phyloP scores from a whole-genome alignment of 1,140 invertebrate species.

The Leptinotarsa lineolata region DNA sequence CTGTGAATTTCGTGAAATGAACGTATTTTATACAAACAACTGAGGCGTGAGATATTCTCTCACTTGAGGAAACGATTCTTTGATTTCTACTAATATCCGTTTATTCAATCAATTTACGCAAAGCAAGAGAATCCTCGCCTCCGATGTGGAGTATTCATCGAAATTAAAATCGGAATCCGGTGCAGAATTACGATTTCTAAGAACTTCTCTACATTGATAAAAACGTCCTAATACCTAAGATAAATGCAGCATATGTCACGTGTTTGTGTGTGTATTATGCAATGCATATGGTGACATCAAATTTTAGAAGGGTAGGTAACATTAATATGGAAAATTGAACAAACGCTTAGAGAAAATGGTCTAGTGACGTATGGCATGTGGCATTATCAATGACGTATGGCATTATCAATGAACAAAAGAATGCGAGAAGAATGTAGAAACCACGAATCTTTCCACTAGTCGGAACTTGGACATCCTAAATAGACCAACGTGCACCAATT shows the following conservation, averaged over 20 bases:
- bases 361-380: too few relatives aligned
- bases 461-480: too few relatives aligned
- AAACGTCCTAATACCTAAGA: conserved; percentile 30
- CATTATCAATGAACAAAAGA: too few relatives aligned
- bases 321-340: not conserved
- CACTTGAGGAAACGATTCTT: not conserved
- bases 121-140: not conserved
- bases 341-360: too few relatives aligned
- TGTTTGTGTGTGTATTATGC: conserved; percentile 20
- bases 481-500: too few relatives aligned
- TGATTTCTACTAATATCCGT: not conserved
- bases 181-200: conserved; percentile 14
- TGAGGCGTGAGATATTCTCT: not conserved
- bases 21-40: conserved; percentile 18
- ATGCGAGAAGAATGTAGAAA: too few relatives aligned
- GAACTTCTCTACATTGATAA: conserved; percentile 25
- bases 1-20: conserved; percentile 16
- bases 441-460: too few relatives aligned
- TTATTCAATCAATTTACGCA: not conserved
- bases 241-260: conserved; percentile 33
- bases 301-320: not conserved
- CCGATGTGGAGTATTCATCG: conserved; percentile 8
- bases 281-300: conserved; percentile 13
- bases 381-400: too few relatives aligned
- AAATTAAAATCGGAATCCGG: conserved; percentile 3